Evolutionary conservation across 2,797 vertebrate species (phyloP).

Genomic region (Hyperoplus immaculatus): DNA sequence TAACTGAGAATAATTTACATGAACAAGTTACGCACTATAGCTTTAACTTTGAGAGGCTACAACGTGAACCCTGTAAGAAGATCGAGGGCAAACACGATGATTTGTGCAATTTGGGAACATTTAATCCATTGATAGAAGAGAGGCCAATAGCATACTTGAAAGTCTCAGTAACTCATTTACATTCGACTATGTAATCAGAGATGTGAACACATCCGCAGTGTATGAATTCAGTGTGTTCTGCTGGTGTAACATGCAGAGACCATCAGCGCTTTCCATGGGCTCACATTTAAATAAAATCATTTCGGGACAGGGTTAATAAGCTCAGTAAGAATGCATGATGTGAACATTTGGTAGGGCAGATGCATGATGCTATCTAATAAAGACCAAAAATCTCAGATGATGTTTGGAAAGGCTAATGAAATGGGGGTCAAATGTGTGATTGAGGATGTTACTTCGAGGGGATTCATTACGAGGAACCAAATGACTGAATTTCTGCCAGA

Average conservation of each 20-base stretch:
- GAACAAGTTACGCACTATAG: too few species aligned
- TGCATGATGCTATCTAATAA: neutral
- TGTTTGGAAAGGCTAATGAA: neutral
- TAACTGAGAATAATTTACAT: too few species aligned
- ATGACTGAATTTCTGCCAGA: neutral
- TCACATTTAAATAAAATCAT: neutral
- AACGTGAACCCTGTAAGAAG: neutral
- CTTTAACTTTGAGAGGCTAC: neutral
- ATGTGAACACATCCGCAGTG: neutral
- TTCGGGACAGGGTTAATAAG: neutral
- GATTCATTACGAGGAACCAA: neutral
- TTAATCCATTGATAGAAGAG: neutral
- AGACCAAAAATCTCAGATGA: neutral
- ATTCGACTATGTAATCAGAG: neutral
- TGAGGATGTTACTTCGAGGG: neutral
- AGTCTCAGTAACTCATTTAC: neutral
- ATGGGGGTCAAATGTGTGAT: slow-evolving; percentile 3
- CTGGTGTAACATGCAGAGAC: neutral
- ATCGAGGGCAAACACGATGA: neutral
- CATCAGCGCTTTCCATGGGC: neutral
- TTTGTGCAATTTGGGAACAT: neutral
- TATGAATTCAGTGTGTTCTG: neutral
- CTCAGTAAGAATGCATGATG: neutral
- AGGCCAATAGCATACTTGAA: neutral
- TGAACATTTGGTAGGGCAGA: neutral